Evolutionary conservation across 2,888 invertebrate species (phyloP).

Genomic region (Coenonympha glycerion): DNA sequence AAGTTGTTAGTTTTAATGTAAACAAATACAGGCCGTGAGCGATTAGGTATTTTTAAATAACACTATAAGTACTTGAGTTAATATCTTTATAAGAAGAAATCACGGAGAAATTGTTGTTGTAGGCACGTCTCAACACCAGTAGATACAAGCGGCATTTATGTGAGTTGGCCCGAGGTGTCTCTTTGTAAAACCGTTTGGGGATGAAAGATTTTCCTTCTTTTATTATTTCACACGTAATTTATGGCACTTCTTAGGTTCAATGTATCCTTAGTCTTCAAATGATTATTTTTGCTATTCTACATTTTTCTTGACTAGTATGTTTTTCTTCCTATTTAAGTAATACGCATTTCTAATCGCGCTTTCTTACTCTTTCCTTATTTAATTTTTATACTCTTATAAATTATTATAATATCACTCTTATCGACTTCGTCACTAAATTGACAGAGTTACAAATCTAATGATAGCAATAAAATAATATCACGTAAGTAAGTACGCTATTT

Average conservation of each 20-base stretch:
- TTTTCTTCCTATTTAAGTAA: no score
- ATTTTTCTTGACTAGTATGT: no score
- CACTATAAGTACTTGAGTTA: slow-evolving; percentile 13
- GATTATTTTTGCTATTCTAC: no score
- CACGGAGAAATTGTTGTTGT: slow-evolving; percentile 48
- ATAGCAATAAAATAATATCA: neutral
- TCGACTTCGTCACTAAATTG: no score
- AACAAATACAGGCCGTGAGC: slow-evolving; percentile 7
- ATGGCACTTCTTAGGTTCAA: slow-evolving; percentile 51
- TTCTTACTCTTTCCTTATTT: no score
- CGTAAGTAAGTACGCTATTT: neutral
- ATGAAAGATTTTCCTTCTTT: slow-evolving; percentile 64
- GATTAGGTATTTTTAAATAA: neutral
- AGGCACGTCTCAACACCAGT: slow-evolving; percentile 55
- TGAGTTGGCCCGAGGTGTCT: slow-evolving; percentile 47
- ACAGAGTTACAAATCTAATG: no score
- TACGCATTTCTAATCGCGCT: no score
- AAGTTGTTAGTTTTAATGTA: neutral
- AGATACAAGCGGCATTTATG: slow-evolving; percentile 64
- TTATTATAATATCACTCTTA: no score
- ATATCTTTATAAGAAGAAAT: slow-evolving; percentile 18
- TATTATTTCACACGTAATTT: slow-evolving; percentile 70
- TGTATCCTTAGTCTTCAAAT: slow-evolving; percentile 28
- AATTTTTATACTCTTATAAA: no score
- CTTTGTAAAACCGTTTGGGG: slow-evolving; percentile 63